Conservation (phyloP, 2,888 invertebrate species). For the Coelogynopora nodosa region DNA sequence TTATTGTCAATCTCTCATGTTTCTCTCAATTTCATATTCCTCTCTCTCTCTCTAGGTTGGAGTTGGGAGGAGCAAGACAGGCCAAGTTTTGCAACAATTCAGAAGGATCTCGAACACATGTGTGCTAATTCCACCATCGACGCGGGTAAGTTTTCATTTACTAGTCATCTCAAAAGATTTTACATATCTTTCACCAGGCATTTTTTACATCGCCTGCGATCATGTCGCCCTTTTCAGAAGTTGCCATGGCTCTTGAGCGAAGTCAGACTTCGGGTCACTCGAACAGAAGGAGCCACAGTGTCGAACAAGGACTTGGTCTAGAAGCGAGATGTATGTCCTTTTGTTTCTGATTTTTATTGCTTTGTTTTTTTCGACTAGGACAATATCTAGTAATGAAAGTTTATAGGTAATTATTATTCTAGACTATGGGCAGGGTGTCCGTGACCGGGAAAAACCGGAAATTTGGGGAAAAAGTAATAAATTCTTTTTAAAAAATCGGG, state of each 20-base stretch:
- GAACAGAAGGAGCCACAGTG: not conserved
- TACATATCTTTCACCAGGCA: not conserved
- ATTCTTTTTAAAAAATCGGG: too few relatives aligned
- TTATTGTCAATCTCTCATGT: too few relatives aligned
- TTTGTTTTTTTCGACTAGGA: too few relatives aligned
- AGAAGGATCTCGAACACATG: slow-evolving; percentile 91
- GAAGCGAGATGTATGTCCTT: not conserved
- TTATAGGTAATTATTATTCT: too few relatives aligned
- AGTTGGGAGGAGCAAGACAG: slow-evolving; percentile 91
- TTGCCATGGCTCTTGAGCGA: not conserved
- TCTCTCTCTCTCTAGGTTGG: slow-evolving; percentile 68
- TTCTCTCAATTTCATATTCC: slow-evolving; percentile 37
- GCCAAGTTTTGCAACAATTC: slow-evolving; percentile 91
- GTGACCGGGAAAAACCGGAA: too few relatives aligned
- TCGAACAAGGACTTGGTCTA: not conserved
- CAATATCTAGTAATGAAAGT: too few relatives aligned
- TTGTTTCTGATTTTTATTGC: too few relatives aligned
- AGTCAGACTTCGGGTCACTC: not conserved
- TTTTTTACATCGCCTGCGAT: not conserved
- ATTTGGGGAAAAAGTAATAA: too few relatives aligned
- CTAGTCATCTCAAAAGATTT: not conserved
- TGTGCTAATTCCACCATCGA: slow-evolving; percentile 57
- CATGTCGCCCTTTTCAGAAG: not conserved
- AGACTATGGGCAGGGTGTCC: too few relatives aligned
- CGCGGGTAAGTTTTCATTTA: slow-evolving; percentile 3